Evolutionary conservation across 1,140 invertebrate species (phyloP), one percentile per base, ranked within the genome.

Genomic region (Zophobas atratus): DNA sequence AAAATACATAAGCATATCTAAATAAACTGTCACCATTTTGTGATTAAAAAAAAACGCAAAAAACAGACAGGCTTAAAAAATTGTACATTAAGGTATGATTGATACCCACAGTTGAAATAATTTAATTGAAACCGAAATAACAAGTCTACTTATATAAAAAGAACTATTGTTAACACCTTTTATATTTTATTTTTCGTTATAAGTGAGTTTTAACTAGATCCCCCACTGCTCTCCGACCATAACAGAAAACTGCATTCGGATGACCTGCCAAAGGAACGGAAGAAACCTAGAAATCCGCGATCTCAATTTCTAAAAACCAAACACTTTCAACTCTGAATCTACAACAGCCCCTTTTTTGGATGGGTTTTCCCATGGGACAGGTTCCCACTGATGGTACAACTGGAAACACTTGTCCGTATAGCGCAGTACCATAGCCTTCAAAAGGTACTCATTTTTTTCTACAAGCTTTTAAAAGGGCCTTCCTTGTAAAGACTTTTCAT

Each of bases 401-500:
- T 78, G 38, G 80, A 81, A 43, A 83, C 0, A 83, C 32, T 38
- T 84, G 76, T 57, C n/a, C 74, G 76, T 4, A 86, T 78, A 6
- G 81, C 77, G 78, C 85, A 86, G 39, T 72, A 49, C 86, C 86
- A 87, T 85, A 86, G 1, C 77, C 79, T 48, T 75, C 76, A 0
- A 56, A 35, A 71, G 55, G 20, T 73, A 48, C 35, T 60, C 34
- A 55, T n/a, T 72, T 63, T 6, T 77, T 5, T 70, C 55, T 73
- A 86, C 94, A 95, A 0, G 89, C 90, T 32, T 90, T 89, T 4
- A 94, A 86, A 6, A n/a, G n/a, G 88, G 88, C 0, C 88, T 86
- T 0, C 90, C 88, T 77, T 90, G 90, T 8, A 95, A 75, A 73
- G 88, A 0, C 91, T 86, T 34, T 90, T 88, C 2, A 92, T 87